Evolutionary conservation across 2,113 vertebrate genomes (phyloP), one percentile per base, ranked within the genome.

Genomic region (Bothrops jararaca): DNA sequence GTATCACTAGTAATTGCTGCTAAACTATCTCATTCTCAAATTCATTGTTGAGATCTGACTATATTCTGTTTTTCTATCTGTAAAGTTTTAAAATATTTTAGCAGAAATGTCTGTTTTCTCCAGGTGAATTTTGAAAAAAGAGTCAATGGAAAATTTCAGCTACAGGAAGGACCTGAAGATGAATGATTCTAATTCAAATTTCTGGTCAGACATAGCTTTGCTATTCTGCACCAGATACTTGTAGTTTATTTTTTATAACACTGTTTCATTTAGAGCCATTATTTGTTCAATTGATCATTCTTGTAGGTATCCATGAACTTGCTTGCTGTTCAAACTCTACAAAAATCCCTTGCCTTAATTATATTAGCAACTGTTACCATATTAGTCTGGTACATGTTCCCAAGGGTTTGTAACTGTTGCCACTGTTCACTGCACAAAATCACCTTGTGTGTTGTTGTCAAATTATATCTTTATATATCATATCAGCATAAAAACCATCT

Each of bases 401-500:
- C 85, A 22, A 22, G 64, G 10, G 18, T 22, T 90, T 57, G 87
- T 74, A 52, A 1, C 69, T 93, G 42, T 93, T 91, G 91, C 80
- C 0, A 1, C 64, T 91, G 52, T 5, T 91, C 23, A 18, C 85
- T 89, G 57, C 86, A 57, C 64, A 87, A 88, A 54, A 18, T 58
- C 58, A 13, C 89, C 91, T 89, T 2, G 0, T 11, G 58, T 0
- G 3, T 91, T 0, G 2, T 89, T 92, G 90, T 92, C 95, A 64
- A 74, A 10, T n/a, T 34, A 1, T 86, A 9, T n/a, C 0, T 0
- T 87, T 91, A 60, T 18, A 0, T 2, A 50, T 39, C 4, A 0
- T 22, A 29, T 80, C 93, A 4, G n/a, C 0, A 88, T 1, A 58
- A 94, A 92, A 92, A 29, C 89, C 56, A 39, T 64, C 89, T 92